Evolutionary conservation across 2,888 invertebrate genomes (phyloP).

Genomic region (Platycheirus rosarum): DNA sequence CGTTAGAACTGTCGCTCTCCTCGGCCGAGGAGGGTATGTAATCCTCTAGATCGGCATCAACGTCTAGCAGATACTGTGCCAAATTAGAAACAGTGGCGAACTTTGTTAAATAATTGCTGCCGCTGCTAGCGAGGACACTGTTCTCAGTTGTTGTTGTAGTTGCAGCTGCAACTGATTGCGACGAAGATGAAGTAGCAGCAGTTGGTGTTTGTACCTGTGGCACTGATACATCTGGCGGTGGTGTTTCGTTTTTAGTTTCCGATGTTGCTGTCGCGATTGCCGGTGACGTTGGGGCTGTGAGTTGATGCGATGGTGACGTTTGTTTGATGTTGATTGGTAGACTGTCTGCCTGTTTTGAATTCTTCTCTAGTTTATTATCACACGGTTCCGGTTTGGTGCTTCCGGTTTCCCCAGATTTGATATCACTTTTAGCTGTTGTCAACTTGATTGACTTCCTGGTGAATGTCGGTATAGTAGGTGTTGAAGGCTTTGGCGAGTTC

Average conservation of each 20-base stretch:
- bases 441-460: constrained; percentile 67
- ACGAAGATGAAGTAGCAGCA: constrained; percentile 74
- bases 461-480: constrained; percentile 70
- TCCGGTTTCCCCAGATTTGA: constrained; percentile 22
- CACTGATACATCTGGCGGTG: constrained; percentile 59
- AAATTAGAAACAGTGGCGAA: constrained; percentile 83
- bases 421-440: constrained; percentile 46
- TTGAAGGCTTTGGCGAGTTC: constrained; percentile 69
- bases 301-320: constrained; percentile 44
- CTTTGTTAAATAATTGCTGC: constrained; percentile 82
- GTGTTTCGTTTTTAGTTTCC: constrained; percentile 72
- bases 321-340: constrained; percentile 43
- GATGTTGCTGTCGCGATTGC: constrained; percentile 72
- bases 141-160: constrained; percentile 74
- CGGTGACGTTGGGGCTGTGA: constrained; percentile 58
- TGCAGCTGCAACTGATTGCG: constrained; percentile 72
- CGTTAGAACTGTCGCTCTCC: constrained; percentile 79
- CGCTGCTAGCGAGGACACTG: constrained; percentile 74
- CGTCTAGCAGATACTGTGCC: constrained; percentile 82
- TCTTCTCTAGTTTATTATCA: constrained; percentile 51
- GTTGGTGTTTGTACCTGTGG: constrained; percentile 77
- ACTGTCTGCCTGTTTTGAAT: constrained; percentile 32
- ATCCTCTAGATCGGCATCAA: constrained; percentile 82
- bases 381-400: constrained; percentile 19
- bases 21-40: constrained; percentile 81